phyloP scores from a whole-genome alignment of 2,113 vertebrate genomes.

The Plecotus auritus region DNA sequence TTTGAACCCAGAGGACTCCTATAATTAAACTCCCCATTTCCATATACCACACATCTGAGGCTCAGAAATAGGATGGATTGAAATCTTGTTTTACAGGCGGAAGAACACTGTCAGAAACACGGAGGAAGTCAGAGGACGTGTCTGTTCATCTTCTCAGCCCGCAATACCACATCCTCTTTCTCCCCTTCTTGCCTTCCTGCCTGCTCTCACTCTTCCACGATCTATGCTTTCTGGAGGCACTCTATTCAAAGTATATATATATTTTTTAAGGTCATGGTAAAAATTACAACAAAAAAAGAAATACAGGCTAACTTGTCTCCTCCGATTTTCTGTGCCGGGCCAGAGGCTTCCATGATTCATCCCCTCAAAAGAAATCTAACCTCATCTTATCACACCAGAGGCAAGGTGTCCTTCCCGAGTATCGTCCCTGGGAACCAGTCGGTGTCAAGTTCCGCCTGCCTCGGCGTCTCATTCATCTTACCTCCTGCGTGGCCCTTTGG shows the following conservation, averaged over 20 bases:
- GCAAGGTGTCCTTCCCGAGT: conserved; percentile 32
- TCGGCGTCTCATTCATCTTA: neutral
- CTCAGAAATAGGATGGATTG: neutral
- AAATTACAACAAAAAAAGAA: conserved; percentile 33
- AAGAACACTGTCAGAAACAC: neutral
- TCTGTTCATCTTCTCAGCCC: neutral
- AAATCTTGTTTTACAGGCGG: conserved; percentile 22
- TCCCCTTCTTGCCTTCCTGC: neutral
- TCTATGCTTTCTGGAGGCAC: neutral
- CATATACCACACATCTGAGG: conserved; percentile 16
- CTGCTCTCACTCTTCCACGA: neutral
- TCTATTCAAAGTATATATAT: neutral
- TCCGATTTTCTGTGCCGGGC: neutral
- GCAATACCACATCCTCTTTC: neutral
- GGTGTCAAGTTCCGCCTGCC: conserved; percentile 36
- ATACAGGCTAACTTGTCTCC: neutral
- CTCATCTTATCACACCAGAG: conserved; percentile 28
- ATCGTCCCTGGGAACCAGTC: neutral
- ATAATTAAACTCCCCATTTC: conserved; percentile 56
- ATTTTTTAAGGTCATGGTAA: conserved; percentile 31
- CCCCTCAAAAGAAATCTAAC: conserved; percentile 23
- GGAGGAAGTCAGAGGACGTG: neutral
- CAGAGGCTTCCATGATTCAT: conserved; percentile 15
- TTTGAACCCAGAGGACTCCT: conserved; percentile 53
- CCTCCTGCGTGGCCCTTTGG: neutral